Evolutionary conservation across 2,797 vertebrate species (phyloP), one percentile per base, ranked within the genome.

Genomic region (Argyrosomus regius): DNA sequence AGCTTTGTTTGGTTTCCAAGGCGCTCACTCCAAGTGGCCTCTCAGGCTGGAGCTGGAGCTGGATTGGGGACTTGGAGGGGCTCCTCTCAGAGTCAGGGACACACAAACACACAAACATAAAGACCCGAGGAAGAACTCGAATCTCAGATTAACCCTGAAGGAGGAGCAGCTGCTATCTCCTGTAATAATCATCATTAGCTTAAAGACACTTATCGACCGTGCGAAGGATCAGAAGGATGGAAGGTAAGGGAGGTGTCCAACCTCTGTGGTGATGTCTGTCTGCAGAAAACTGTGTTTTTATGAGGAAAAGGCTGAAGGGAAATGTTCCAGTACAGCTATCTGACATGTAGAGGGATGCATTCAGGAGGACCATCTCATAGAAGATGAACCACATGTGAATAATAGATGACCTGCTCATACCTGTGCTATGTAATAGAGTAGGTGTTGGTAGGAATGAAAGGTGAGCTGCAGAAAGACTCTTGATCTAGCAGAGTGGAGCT

Each of bases 1-100:
- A 77, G 84, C 64, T 92, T 93, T 94, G 91, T 94, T 89, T 91
- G 92, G 93, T 95, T 94, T 91, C 93, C 92, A 94, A 91, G 93
- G 91, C 8, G 77, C 85, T 83, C 61, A 4, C 75, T 87, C 81
- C 53, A 78, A 94, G 92, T 92, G 90, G 88, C 85, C 89, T 84
- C 89, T 93, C 68, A 90, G 79, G 68, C 60, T 69, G 70, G 71
- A 78, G 72, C 88, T 78, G 72, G 75, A 82, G 81, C 83, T 52
- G 67, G 48, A 52, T 58, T 65, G 26, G 78, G 35, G 79, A 81
- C 65, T 56, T 69, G 82, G 77, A 88, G 84, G 80, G 88, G 74
- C 75, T 91, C 22, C 68, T 77, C 57, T 87, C 71, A 59, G 53
- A 78, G 43, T 73, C 71, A 83, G 48, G 20, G 11, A 45, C 64